Evolutionary conservation across 2,113 vertebrate genomes (phyloP).

Genomic region (Speoplatyrhinus poulsoni): DNA sequence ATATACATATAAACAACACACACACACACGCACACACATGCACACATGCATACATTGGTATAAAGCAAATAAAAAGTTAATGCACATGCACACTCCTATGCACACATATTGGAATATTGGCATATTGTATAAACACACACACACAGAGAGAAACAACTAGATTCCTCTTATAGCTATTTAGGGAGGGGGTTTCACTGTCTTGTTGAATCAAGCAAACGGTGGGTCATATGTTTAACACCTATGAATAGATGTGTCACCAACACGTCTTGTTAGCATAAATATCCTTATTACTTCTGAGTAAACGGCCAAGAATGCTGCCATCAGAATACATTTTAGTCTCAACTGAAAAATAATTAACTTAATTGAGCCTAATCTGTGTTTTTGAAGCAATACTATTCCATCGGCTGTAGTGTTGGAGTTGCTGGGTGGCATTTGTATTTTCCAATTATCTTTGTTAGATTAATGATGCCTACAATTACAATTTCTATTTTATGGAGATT

Average conservation of each 20-base stretch:
- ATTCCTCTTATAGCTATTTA: neutral
- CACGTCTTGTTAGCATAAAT: conserved; percentile 56
- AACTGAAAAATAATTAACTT: neutral
- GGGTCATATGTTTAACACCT: conserved; percentile 57
- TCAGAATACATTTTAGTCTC: neutral
- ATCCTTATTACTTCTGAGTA: conserved; percentile 26
- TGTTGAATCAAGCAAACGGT: conserved; percentile 57
- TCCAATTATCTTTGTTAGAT: too few species aligned
- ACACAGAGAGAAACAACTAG: conserved; percentile 1
- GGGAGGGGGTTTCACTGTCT: conserved; percentile 53
- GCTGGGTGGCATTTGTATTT: too few species aligned
- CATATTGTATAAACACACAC: neutral
- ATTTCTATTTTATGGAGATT: too few species aligned
- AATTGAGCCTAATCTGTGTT: too few species aligned
- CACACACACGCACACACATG: neutral
- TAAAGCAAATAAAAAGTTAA: neutral
- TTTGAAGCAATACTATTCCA: too few species aligned
- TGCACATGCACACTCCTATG: neutral
- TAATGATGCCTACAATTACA: too few species aligned
- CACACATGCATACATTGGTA: neutral
- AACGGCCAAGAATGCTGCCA: neutral
- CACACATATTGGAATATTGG: neutral
- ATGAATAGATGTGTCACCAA: conserved; percentile 49
- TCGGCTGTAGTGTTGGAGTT: too few species aligned
- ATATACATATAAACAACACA: neutral